phyloP scores from a whole-genome alignment of 64 coral and sea anemone species.

The Montipora efflorescens region DNA sequence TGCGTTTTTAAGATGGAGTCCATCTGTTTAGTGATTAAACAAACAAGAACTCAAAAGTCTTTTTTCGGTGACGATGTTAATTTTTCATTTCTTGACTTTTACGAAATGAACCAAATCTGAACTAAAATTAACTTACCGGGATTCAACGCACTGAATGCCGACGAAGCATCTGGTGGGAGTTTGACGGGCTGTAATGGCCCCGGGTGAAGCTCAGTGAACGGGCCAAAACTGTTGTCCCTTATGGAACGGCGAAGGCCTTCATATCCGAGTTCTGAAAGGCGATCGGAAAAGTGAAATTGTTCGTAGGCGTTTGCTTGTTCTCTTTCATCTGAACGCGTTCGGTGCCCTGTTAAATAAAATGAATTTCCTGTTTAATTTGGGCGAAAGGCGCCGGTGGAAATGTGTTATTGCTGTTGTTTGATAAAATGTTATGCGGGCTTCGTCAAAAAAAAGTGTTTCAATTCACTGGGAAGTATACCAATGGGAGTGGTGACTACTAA shows the following conservation, averaged over 20 bases:
- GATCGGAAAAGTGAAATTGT: slow-evolving; percentile 95
- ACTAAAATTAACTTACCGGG: slow-evolving; percentile 22
- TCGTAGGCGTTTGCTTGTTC: slow-evolving; percentile 92
- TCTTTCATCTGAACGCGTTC: slow-evolving; percentile 93
- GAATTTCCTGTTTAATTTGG: slow-evolving; percentile 41
- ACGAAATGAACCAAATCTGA: background rate
- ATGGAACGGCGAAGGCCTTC: slow-evolving; percentile 81
- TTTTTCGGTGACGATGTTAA: background rate
- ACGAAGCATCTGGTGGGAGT: slow-evolving; percentile 74
- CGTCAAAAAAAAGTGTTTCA: background rate
- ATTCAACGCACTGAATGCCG: slow-evolving; percentile 85
- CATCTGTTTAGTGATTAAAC: background rate
- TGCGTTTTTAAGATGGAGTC: background rate
- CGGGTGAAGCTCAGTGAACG: slow-evolving; percentile 90
- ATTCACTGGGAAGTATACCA: slow-evolving; percentile 24
- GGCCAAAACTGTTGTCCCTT: slow-evolving; percentile 72
- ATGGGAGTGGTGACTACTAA: background rate
- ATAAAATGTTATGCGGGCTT: background rate
- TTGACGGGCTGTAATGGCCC: slow-evolving; percentile 77
- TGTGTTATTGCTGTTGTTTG: background rate
- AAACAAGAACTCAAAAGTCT: background rate
- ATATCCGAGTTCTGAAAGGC: slow-evolving; percentile 83
- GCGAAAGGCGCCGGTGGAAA: slow-evolving; percentile 12
- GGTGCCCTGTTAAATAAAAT: slow-evolving; percentile 85
- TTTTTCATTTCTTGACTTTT: background rate